A percentile compares a stretch with the other conserved stretches of the same genome.
These are phyloP conservation scores for Aricia artaxerxes DNA, from an alignment of 2,888 invertebrate species.

Conservation along the genomic window DNA sequence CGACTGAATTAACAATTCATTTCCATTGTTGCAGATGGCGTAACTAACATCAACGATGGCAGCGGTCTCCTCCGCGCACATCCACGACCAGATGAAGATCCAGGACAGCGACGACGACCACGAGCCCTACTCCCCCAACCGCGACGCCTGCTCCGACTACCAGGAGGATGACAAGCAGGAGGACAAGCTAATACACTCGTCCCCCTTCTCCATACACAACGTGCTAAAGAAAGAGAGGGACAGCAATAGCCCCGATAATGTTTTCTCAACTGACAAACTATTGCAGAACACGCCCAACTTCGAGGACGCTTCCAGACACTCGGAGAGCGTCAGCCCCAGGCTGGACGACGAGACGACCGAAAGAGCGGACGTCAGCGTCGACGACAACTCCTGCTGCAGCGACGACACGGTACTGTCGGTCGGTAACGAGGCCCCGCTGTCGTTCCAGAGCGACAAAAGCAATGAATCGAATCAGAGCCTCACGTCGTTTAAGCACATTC, in stretches of 20 bases:
- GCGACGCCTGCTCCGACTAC: conserved; percentile 69
- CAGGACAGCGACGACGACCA: conserved; percentile 71
- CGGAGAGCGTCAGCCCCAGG: conserved; percentile 60
- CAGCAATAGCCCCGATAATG: conserved; percentile 70
- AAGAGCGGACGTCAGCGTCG: conserved; percentile 71
- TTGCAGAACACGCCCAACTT: conserved; percentile 71
- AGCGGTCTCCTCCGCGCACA: conserved; percentile 70
- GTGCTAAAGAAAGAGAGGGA: conserved; percentile 75
- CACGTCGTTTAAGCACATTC: conserved; percentile 84
- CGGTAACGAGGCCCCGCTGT: conserved; percentile 86
- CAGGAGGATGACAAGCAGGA: conserved; percentile 66
- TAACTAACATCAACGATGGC: conserved; percentile 63
- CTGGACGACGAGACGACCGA: conserved; percentile 63
- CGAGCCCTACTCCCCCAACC: conserved; percentile 68
- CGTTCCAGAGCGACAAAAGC: conserved; percentile 56
- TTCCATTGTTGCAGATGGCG: conserved; percentile 64
- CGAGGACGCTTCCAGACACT: conserved; percentile 59
- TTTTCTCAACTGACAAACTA: conserved; percentile 74
- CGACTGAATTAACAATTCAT: not conserved
- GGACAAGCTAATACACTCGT: conserved; percentile 59
- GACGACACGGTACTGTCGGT: conserved; percentile 91
- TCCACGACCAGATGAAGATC: conserved; percentile 67
- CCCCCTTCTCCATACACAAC: conserved; percentile 76
- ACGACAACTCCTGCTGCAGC: conserved; percentile 84
- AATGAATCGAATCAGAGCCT: conserved; percentile 59